These are phyloP conservation scores for Rana temporaria DNA, from an alignment of 2,113 vertebrate genomes.

Conservation along the genomic window DNA sequence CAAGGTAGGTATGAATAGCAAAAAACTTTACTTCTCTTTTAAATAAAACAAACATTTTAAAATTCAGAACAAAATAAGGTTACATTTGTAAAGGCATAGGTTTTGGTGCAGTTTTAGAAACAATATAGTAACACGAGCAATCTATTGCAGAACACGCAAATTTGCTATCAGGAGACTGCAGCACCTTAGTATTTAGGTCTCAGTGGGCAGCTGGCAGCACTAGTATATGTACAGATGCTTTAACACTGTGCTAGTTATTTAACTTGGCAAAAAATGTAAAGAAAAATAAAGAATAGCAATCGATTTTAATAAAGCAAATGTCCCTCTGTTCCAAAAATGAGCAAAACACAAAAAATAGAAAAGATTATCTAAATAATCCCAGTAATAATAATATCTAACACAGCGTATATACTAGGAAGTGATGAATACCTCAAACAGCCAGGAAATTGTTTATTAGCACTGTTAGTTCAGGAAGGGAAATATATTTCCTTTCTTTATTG, in stretches of 20 bases:
- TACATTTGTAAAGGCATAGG: neutral
- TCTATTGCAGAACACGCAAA: conserved; percentile 1
- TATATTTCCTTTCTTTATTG: conserved; percentile 1
- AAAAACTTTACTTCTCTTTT: no score
- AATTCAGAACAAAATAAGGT: no score
- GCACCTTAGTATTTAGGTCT: conserved; percentile 7
- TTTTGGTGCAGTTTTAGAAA: conserved; percentile 1
- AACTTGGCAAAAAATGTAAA: conserved; percentile 1
- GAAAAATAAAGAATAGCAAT: neutral
- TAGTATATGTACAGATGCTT: neutral
- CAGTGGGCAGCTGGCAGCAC: conserved; percentile 27
- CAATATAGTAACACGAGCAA: neutral
- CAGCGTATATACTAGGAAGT: neutral
- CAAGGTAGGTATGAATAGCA: no score
- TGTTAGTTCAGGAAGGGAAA: neutral
- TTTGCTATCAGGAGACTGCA: conserved; percentile 32
- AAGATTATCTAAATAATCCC: neutral
- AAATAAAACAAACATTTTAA: no score
- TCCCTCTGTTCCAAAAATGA: neutral
- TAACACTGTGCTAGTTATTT: conserved; percentile 5
- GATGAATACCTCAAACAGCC: neutral
- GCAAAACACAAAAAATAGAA: neutral
- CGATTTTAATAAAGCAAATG: conserved; percentile 3
- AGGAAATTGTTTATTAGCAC: conserved; percentile 26
- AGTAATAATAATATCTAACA: neutral